Base-by-base conservation (phyloP, 2,888 invertebrate species). In the Boloria selene region DNA sequence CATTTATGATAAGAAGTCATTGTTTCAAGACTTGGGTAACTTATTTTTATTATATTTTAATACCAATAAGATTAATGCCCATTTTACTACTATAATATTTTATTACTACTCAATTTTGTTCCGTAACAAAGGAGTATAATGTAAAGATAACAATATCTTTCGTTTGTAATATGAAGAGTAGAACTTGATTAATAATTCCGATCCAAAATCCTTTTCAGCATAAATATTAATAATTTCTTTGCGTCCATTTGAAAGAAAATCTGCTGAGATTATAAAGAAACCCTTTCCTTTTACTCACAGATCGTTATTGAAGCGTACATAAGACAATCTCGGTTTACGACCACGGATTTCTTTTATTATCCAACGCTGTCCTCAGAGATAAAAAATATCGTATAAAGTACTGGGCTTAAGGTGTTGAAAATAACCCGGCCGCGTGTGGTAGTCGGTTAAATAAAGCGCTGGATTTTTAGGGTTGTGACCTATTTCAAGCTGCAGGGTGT, bases 381-480 rank as follows among this genome's bases (percentile, higher is more conserved):
- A 69, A 68, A 69, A 70, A 69, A 68, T 64, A 51, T 64, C 49
- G 64, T 45, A 68, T 68, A 68, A 68, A 68, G 60, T 65, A 60
- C 60, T 63, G 55, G 62, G 68, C 60, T 65, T 68, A 66, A 64
- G 56, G 63, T 64, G 61, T 64, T 67, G 65, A 65, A 70, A 68
- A 69, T 75, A 77, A 80, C 67, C 75, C 79, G 74, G 67, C 75
- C 72, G 72, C 53, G 72, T 70, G 53, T 65, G 66, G 69, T 67
- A 77, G 77, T 72, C 67, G 63, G 74, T 72, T 74, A 74, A 74
- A 77, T 74, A 77, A 76, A 74, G 78, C 73, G 75, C 73, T 74
- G 78, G 86, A 86, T 86, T 87, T 87, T 87, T 86, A 87, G 82
- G 75, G 73, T 79, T 78, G 77, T 82, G 89, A 89, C 90, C 90